These are phyloP conservation scores for Cheirogaleus major DNA, from an alignment of 2,797 vertebrate genomes.

Conservation along the genomic window DNA sequence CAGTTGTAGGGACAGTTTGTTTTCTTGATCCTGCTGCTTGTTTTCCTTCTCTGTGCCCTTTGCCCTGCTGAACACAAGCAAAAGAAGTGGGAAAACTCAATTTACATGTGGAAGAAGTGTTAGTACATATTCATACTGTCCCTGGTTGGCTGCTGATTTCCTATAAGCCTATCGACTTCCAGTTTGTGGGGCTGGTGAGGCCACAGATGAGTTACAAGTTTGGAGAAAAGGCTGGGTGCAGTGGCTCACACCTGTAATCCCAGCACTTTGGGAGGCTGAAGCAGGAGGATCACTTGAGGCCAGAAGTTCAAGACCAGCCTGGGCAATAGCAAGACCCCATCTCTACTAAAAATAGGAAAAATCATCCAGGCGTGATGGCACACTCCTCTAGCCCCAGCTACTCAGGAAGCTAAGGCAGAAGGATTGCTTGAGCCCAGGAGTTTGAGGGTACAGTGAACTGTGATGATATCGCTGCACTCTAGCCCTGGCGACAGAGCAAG, in stretches of 20 bases:
- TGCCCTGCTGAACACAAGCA: neutral
- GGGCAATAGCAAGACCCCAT: neutral
- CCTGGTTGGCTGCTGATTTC: neutral
- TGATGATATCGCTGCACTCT: neutral
- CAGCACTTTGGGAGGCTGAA: neutral
- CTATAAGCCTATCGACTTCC: neutral
- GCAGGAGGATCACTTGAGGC: neutral
- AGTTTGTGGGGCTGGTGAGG: neutral
- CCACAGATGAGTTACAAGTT: neutral
- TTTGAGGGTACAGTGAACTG: neutral
- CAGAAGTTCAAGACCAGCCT: neutral
- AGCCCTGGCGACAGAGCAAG: neutral
- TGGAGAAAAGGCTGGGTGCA: neutral
- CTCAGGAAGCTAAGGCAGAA: neutral
- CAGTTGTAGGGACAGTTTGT: neutral
- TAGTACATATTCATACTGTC: neutral
- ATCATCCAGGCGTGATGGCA: neutral
- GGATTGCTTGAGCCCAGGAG: neutral
- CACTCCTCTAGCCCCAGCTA: neutral
- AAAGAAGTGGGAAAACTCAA: neutral
- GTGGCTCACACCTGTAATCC: neutral
- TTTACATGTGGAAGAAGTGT: neutral
- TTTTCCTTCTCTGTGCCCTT: neutral
- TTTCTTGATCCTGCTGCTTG: neutral
- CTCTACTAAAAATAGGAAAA: neutral